Evolutionary conservation across 2,797 vertebrate species (phyloP).

Genomic region (Poecilia gillii): DNA sequence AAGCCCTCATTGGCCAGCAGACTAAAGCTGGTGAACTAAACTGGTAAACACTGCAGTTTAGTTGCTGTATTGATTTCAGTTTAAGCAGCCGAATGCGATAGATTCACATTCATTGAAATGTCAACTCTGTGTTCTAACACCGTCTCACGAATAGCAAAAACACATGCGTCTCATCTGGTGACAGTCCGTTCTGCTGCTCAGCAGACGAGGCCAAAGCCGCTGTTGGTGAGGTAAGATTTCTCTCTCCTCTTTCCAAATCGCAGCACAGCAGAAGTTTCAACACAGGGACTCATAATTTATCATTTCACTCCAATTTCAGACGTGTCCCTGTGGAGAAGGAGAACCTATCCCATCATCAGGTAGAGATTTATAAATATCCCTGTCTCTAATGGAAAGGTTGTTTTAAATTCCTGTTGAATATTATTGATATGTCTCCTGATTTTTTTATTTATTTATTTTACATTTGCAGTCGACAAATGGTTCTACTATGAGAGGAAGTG

Average conservation of each 20-base stretch:
- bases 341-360: conserved; percentile 86
- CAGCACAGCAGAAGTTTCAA: conserved; percentile 6
- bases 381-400: neutral
- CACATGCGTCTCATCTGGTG: conserved; percentile 79
- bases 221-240: conserved; percentile 84
- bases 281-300: neutral
- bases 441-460: conserved; percentile 4
- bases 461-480: conserved; percentile 89
- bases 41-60: conserved; percentile 82
- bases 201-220: conserved; percentile 84
- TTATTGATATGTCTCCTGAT: neutral
- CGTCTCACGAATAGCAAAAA: conserved; percentile 84
- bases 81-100: neutral
- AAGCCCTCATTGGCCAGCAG: conserved; percentile 86
- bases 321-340: conserved; percentile 80
- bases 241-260: neutral
- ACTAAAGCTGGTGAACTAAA: conserved; percentile 83
- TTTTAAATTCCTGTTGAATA: conserved; percentile 8
- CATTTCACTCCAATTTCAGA: conserved; percentile 76
- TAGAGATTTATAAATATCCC: conserved; percentile 50
- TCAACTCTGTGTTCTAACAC: neutral
- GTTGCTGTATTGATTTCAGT: neutral
- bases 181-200: conserved; percentile 86
- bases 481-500: conserved; percentile 88
- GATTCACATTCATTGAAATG: neutral